A percentile compares a stretch with the other conserved stretches of the same genome.
phyloP scores from a whole-genome alignment of 2,113 vertebrate genomes.

The Benitochromis conjunctus region DNA sequence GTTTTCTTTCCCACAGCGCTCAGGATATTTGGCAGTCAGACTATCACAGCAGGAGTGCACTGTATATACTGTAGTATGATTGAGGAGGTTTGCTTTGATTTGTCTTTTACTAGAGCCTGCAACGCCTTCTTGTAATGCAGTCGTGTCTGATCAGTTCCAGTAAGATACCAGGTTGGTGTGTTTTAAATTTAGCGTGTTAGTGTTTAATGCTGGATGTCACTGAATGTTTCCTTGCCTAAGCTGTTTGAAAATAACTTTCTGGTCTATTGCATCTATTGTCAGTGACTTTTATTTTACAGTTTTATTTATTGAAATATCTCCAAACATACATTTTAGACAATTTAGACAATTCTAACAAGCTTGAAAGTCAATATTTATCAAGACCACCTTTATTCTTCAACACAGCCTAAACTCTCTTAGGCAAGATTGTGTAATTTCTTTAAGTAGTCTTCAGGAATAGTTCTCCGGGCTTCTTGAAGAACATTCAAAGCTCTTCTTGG shows the following conservation, averaged over 20 bases:
- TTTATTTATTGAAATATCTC: background rate
- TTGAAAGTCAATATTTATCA: accelerated
- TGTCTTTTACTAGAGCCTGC: background rate
- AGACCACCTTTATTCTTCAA: background rate
- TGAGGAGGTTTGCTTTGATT: background rate
- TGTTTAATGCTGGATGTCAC: background rate
- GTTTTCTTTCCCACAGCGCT: slow-evolving; percentile 19
- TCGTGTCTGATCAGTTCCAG: background rate
- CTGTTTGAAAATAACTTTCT: background rate
- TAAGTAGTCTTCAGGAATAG: background rate
- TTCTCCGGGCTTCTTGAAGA: background rate
- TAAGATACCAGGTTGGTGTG: background rate
- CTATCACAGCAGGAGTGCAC: background rate
- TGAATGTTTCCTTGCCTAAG: background rate
- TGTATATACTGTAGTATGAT: background rate
- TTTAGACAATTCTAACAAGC: background rate
- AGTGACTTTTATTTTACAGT: background rate
- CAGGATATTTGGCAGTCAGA: background rate
- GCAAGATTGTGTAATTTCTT: background rate
- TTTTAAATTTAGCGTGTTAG: background rate
- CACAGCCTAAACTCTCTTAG: background rate
- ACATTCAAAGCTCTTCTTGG: background rate
- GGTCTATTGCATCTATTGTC: background rate
- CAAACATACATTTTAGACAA: background rate
- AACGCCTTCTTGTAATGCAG: background rate